A percentile compares a stretch with the other conserved stretches of the same genome.
Conservation (phyloP, 2,888 invertebrate species). For the Tubulanus polymorphus region DNA sequence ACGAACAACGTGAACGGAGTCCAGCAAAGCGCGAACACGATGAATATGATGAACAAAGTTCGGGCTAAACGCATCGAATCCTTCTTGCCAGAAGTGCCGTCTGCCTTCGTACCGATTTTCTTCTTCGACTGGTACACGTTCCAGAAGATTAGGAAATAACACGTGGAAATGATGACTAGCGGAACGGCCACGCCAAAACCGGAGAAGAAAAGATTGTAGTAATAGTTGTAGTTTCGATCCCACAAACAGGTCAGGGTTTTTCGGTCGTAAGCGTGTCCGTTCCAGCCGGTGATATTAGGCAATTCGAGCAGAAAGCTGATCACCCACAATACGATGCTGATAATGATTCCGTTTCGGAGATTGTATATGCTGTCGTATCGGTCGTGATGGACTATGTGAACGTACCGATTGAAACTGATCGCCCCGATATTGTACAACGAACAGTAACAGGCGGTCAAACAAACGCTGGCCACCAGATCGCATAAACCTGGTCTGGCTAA, state of each 20-base stretch:
- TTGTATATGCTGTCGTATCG: slow-evolving; percentile 14
- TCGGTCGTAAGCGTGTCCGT: slow-evolving; percentile 16
- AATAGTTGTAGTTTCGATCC: slow-evolving; percentile 16
- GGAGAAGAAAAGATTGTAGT: slow-evolving; percentile 21
- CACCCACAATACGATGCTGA: slow-evolving; percentile 16
- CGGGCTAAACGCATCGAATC: slow-evolving; percentile 13
- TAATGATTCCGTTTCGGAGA: slow-evolving; percentile 10
- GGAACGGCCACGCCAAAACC: slow-evolving; percentile 12
- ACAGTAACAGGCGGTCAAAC: slow-evolving; percentile 18
- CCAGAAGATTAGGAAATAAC: slow-evolving; percentile 12
- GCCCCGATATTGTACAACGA: slow-evolving; percentile 22
- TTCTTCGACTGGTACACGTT: neutral
- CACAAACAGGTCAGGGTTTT: slow-evolving; percentile 20
- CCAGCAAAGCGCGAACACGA: slow-evolving; percentile 13
- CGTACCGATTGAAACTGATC: slow-evolving; percentile 20
- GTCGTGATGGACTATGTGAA: slow-evolving; percentile 17
- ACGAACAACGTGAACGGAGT: slow-evolving; percentile 11
- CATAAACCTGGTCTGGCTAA: slow-evolving; percentile 13
- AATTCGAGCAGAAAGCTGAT: slow-evolving; percentile 10
- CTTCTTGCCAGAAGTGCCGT: too few relatives aligned
- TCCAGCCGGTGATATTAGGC: slow-evolving; percentile 20
- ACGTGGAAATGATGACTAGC: slow-evolving; percentile 11
- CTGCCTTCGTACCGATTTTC: neutral
- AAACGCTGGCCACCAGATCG: slow-evolving; percentile 18
- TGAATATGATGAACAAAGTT: slow-evolving; percentile 15